A percentile compares a stretch with the other conserved stretches of the same genome.
Conservation (phyloP, 2,888 invertebrate species). For the Stratiomys singularior region DNA sequence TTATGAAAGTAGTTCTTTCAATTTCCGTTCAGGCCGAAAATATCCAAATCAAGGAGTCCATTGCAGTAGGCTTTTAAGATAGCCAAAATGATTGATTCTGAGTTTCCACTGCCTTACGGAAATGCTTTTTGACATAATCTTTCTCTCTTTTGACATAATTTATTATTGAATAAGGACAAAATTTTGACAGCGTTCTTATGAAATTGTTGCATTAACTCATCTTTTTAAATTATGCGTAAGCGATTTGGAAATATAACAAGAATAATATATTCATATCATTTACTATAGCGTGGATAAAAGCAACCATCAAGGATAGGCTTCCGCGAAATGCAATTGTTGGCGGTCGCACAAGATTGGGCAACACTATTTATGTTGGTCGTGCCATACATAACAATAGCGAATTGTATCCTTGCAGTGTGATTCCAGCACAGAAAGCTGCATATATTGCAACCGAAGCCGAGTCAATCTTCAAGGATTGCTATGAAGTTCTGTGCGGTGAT, state of each 20-base stretch:
- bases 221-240: slow-evolving; percentile 13
- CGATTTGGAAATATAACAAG: neutral
- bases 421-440: slow-evolving; percentile 71
- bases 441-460: slow-evolving; percentile 73
- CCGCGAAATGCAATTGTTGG: slow-evolving; percentile 39
- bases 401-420: slow-evolving; percentile 71
- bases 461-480: slow-evolving; percentile 68
- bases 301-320: slow-evolving; percentile 21
- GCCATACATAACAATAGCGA: slow-evolving; percentile 62
- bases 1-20: no score
- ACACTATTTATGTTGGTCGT: slow-evolving; percentile 77
- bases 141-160: no score
- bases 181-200: no score
- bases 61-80: no score
- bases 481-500: slow-evolving; percentile 62
- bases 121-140: no score
- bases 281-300: slow-evolving; percentile 34
- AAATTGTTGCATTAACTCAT: no score
- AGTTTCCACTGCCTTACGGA: no score
- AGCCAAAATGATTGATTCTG: no score
- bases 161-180: no score
- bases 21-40: no score
- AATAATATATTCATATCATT: neutral
- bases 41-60: no score
- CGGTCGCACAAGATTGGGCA: slow-evolving; percentile 21